A percentile compares a stretch with the other conserved stretches of the same genome.
phyloP scores from a whole-genome alignment of 64 coral and sea anemone species.

The Porites lutea region DNA sequence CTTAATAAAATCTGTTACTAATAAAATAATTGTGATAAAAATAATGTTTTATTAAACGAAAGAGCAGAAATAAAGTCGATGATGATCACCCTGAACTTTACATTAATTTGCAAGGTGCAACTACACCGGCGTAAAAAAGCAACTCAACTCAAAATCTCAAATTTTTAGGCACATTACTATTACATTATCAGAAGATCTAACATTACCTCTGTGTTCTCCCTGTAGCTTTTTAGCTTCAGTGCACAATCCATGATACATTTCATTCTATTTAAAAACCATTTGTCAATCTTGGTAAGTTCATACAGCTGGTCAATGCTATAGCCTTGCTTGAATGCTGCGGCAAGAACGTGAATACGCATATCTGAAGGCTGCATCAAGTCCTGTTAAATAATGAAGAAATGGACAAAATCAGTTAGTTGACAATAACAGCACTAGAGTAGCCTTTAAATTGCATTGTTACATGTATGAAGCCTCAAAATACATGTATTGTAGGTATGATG shows the following conservation, averaged over 20 bases:
- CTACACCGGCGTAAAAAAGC: no score
- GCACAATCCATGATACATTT: slow-evolving; percentile 96
- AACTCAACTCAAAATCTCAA: no score
- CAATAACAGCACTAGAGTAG: neutral
- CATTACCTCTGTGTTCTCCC: slow-evolving; percentile 32
- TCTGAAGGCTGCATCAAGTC: slow-evolving; percentile 95
- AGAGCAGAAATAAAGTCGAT: no score
- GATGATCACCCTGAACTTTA: no score
- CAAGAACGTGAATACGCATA: slow-evolving; percentile 93
- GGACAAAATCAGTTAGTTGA: neutral
- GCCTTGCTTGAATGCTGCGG: slow-evolving; percentile 86
- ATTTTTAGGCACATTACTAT: neutral
- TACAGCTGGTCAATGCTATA: slow-evolving; percentile 89
- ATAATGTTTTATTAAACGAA: no score
- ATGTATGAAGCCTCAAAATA: no score
- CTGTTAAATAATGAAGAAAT: slow-evolving; percentile 14
- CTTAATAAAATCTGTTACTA: no score
- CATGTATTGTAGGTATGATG: neutral
- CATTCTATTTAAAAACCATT: slow-evolving; percentile 90
- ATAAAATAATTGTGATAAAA: no score
- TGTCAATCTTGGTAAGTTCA: slow-evolving; percentile 95
- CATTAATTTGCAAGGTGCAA: no score
- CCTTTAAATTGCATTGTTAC: neutral
- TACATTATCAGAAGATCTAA: neutral
- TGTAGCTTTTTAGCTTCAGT: slow-evolving; percentile 70